phyloP scores from a whole-genome alignment of 2,113 vertebrate genomes.

The Piaya cayana region DNA sequence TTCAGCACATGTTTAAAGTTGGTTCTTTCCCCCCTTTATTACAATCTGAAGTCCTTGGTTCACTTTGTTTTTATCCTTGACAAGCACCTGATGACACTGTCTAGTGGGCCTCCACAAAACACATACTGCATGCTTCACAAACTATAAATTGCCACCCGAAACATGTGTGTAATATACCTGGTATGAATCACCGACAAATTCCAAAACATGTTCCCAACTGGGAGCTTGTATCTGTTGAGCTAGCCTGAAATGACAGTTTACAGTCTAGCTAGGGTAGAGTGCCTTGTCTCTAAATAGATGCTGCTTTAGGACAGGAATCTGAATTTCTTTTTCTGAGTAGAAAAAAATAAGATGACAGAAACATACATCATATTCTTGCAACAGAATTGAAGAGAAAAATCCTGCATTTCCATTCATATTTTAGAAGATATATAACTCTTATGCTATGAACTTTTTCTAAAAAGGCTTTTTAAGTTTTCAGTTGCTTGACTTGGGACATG shows the following conservation, averaged over 20 bases:
- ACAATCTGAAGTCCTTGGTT: neutral
- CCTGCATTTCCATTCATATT: neutral
- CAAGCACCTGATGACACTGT: neutral
- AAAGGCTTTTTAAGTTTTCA: neutral
- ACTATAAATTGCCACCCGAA: slow-evolving; percentile 31
- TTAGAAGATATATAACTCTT: neutral
- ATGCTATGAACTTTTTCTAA: neutral
- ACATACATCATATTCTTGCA: slow-evolving; percentile 58
- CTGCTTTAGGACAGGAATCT: slow-evolving; percentile 58
- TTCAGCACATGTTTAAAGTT: neutral
- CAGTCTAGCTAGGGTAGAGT: slow-evolving; percentile 52
- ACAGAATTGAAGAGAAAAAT: slow-evolving; percentile 24
- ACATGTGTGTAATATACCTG: slow-evolving; percentile 49
- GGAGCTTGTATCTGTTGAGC: slow-evolving; percentile 54
- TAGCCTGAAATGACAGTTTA: slow-evolving; percentile 55
- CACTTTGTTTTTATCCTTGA: neutral
- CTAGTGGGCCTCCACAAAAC: slow-evolving; percentile 5
- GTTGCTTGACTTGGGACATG: neutral
- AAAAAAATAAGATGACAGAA: slow-evolving; percentile 48
- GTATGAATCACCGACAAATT: slow-evolving; percentile 37
- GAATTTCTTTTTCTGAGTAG: slow-evolving; percentile 51
- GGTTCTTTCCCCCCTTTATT: neutral
- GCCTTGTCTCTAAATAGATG: slow-evolving; percentile 54
- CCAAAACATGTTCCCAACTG: slow-evolving; percentile 45
- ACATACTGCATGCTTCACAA: slow-evolving; percentile 38